Conservation (phyloP, 2,888 invertebrate genomes). For the Podabrus alpinus region DNA sequence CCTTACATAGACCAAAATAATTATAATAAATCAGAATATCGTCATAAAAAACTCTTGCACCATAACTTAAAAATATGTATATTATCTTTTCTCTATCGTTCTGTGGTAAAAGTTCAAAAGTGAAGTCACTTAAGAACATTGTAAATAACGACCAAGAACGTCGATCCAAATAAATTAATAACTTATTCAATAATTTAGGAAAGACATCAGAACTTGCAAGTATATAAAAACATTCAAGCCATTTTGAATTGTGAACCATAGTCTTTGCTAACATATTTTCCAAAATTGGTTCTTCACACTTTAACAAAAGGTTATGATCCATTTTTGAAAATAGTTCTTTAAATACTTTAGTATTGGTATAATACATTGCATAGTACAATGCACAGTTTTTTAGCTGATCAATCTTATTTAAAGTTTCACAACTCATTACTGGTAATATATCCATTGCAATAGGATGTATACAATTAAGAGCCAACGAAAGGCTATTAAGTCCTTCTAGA, state of each 20-base stretch:
- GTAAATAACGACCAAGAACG: background rate
- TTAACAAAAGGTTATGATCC: background rate
- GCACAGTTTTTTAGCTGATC: constrained; percentile 6
- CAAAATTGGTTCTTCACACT: background rate
- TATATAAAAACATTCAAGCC: constrained; percentile 16
- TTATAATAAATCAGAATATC: constrained; percentile 9
- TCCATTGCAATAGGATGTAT: constrained; percentile 34
- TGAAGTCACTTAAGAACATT: background rate
- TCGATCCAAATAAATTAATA: background rate
- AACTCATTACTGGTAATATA: constrained; percentile 34
- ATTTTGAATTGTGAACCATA: background rate
- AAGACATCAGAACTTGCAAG: constrained; percentile 8
- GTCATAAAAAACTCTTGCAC: background rate
- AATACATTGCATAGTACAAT: constrained; percentile 9
- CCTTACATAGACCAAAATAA: background rate
- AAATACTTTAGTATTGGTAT: constrained; percentile 6
- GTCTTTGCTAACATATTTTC: background rate
- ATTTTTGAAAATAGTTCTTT: constrained; percentile 6
- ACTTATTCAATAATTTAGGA: background rate
- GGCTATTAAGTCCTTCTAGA: constrained; percentile 32
- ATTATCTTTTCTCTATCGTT: constrained; percentile 21
- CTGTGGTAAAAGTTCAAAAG: background rate
- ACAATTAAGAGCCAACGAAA: constrained; percentile 36
- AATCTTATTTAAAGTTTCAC: constrained; percentile 37
- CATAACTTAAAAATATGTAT: constrained; percentile 15